phyloP scores from a whole-genome alignment of 2,888 invertebrate species.

The Rugalucina vietnamica region DNA sequence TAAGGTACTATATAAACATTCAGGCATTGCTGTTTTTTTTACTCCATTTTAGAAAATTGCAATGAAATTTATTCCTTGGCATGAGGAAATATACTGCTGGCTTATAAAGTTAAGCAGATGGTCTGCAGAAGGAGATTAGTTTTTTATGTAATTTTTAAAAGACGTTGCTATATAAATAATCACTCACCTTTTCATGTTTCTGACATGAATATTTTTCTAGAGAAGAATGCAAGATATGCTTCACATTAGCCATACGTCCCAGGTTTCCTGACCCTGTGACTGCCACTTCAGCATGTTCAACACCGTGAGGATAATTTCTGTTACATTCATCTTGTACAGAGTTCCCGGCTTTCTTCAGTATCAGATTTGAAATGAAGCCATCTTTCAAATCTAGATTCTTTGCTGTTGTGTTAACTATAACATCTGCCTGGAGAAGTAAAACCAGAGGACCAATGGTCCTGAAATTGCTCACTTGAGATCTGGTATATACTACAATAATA shows the following conservation, averaged over 20 bases:
- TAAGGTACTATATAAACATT: too few relatives aligned
- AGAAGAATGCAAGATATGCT: neutral
- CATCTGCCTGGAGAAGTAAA: neutral
- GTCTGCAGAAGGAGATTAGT: too few relatives aligned
- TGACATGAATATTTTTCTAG: neutral
- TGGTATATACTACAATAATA: too few relatives aligned
- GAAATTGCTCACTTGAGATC: too few relatives aligned
- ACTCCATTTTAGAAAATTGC: too few relatives aligned
- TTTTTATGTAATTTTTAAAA: too few relatives aligned
- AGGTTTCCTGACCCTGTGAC: slow-evolving; percentile 3
- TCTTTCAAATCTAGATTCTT: neutral
- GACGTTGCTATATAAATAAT: neutral
- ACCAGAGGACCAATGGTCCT: too few relatives aligned
- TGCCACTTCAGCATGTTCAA: slow-evolving; percentile 11
- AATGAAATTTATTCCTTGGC: too few relatives aligned
- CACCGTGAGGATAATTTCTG: neutral
- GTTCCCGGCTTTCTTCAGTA: neutral
- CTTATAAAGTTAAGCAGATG: too few relatives aligned
- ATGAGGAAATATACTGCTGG: too few relatives aligned
- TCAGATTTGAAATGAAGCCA: neutral
- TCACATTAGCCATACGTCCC: neutral
- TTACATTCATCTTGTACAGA: slow-evolving; percentile 1
- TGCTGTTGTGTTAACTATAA: neutral
- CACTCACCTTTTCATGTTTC: neutral
- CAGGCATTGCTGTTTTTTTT: too few relatives aligned